Evolutionary conservation across 2,797 vertebrate genomes (phyloP).

Genomic region (Salarias fasciatus): DNA sequence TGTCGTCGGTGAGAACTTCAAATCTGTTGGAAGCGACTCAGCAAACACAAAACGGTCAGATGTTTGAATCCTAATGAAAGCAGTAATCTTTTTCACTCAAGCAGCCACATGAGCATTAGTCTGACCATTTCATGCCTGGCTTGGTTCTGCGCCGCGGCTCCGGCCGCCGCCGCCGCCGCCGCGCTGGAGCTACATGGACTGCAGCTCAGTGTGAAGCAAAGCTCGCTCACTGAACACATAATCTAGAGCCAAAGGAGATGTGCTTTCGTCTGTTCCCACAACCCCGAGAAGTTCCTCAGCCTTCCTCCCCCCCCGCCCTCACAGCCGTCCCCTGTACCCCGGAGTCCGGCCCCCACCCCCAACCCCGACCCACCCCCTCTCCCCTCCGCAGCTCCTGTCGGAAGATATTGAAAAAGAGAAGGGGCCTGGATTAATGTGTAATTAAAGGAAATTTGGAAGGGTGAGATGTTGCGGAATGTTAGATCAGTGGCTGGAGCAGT

Average conservation of each 20-base stretch:
- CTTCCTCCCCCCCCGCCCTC: slow-evolving; percentile 76
- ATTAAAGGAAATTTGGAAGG: slow-evolving; percentile 99
- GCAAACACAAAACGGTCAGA: slow-evolving; percentile 1
- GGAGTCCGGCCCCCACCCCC: slow-evolving; percentile 74
- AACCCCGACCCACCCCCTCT: slow-evolving; percentile 64
- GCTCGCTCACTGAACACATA: slow-evolving; percentile 69
- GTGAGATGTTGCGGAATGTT: slow-evolving; percentile 99
- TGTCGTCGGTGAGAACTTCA: too few species aligned
- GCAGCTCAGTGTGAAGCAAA: slow-evolving; percentile 65
- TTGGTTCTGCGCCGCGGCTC: slow-evolving; percentile 34
- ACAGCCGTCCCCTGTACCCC: slow-evolving; percentile 72
- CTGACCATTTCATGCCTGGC: slow-evolving; percentile 37
- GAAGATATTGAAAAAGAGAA: slow-evolving; percentile 97
- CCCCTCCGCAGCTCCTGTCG: slow-evolving; percentile 85
- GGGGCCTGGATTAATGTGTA: slow-evolving; percentile 98
- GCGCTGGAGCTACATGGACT: slow-evolving; percentile 49
- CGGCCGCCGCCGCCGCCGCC: slow-evolving; percentile 57
- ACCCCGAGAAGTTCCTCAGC: slow-evolving; percentile 83
- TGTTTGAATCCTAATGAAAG: not conserved
- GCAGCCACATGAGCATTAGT: slow-evolving; percentile 5
- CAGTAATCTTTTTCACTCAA: slow-evolving; percentile 32
- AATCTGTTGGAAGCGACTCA: not conserved
- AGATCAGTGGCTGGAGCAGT: slow-evolving; percentile 99
- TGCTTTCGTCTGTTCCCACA: slow-evolving; percentile 85
- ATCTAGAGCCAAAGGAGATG: slow-evolving; percentile 77